These are phyloP conservation scores for Limosa lapponica DNA, from an alignment of 2,797 vertebrate genomes.

Conservation along the genomic window DNA sequence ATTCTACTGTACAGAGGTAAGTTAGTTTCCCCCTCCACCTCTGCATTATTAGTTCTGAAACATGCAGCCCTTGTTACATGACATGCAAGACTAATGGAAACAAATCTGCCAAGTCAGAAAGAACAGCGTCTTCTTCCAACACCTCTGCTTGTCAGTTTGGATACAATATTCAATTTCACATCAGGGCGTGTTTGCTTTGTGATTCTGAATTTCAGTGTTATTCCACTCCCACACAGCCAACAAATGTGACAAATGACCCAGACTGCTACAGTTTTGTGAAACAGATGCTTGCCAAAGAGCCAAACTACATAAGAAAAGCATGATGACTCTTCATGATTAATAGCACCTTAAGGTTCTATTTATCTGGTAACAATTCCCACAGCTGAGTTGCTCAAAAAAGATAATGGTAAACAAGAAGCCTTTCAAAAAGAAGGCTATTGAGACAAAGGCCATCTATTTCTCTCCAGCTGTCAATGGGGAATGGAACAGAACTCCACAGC, in stretches of 20 bases:
- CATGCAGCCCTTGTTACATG: not conserved
- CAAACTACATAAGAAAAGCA: not conserved
- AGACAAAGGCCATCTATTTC: not conserved
- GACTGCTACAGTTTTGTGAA: not conserved
- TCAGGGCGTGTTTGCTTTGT: accelerated
- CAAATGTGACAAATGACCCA: not conserved
- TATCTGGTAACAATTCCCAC: not conserved
- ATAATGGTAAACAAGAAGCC: not conserved
- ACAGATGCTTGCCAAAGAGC: not conserved
- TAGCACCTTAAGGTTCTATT: not conserved
- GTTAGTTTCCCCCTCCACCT: not conserved
- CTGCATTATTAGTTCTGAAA: not conserved
- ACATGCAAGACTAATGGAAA: not conserved
- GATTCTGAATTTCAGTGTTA: not conserved
- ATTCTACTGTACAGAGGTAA: not conserved
- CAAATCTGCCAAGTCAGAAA: not conserved
- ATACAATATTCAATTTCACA: not conserved
- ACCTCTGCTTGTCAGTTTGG: not conserved
- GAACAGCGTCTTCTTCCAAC: not conserved
- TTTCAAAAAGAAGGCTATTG: not conserved
- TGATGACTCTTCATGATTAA: not conserved
- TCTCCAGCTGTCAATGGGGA: not conserved
- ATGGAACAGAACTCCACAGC: not conserved
- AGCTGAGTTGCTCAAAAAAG: not conserved
- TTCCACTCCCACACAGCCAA: not conserved